A percentile compares a stretch with the other conserved stretches of the same genome.
phyloP scores from a whole-genome alignment of 2,888 invertebrate genomes.

The Lottia scabra region DNA sequence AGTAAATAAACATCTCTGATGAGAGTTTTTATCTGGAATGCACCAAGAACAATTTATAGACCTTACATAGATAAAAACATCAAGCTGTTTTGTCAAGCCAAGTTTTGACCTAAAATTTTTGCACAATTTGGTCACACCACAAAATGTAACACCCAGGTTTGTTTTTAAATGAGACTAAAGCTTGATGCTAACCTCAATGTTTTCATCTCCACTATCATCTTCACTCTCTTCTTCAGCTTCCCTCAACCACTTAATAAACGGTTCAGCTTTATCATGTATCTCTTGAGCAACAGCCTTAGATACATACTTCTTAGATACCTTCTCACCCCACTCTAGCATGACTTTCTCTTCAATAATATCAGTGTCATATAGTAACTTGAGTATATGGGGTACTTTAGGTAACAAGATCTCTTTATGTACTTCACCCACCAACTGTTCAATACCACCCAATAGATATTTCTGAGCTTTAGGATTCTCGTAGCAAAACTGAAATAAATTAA shows the following conservation, averaged over 20 bases:
- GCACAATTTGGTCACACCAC: too few species aligned
- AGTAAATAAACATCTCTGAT: too few species aligned
- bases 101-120: too few species aligned
- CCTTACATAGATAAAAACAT: too few species aligned
- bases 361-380: conserved; percentile 92
- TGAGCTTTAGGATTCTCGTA: conserved; percentile 71
- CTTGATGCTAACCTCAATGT: conserved; percentile 1
- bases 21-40: too few species aligned
- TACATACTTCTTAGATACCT: conserved; percentile 92
- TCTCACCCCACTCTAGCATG: conserved; percentile 94
- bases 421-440: conserved; percentile 89
- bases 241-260: conserved; percentile 95
- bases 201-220: conserved; percentile 72
- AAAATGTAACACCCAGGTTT: background rate
- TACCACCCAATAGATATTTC: conserved; percentile 90
- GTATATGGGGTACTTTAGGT: conserved; percentile 87
- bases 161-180: background rate
- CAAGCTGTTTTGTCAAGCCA: too few species aligned
- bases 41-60: too few species aligned
- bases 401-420: conserved; percentile 81
- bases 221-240: conserved; percentile 92
- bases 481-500: conserved; percentile 64
- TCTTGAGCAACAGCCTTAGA: conserved; percentile 84
- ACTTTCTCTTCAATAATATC: conserved; percentile 96
- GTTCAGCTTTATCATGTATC: conserved; percentile 90